Evolutionary conservation across 1,140 invertebrate genomes (phyloP), one percentile per base, ranked within the genome.

Genomic region (Drosophila carrolli): DNA sequence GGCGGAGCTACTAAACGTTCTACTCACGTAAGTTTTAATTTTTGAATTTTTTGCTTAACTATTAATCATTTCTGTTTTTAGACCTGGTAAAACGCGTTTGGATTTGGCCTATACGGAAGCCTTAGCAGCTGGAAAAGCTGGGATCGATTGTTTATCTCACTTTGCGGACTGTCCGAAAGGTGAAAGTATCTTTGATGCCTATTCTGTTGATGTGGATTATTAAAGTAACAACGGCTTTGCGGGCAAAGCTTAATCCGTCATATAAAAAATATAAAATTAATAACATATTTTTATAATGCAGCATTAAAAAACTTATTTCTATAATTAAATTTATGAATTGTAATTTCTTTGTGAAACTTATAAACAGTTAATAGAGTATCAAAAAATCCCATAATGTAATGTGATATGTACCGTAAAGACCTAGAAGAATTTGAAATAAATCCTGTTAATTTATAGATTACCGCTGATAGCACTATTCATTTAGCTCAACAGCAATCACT

Each of bases 1-100:
- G 60, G 76, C 91, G 0, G 86, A 91, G 58, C 27, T 92, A 2
- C 56, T 92, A 5, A 78, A 91, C 58, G 51, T 90, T 40, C 46
- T 92, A 9, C 75, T 92, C 2, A 88, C 83, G 91, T 92, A 66
- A 90, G 91, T 50, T 54, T 1, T 6, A 23, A 16, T 27, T 13
- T 65, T 40, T 4, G 5, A 23, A 1, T 32, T 50, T 1, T 10
- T 5, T 16, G 35, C 10, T 11, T 13, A 37, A 3, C 0, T 35
- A 13, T 11, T 37, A 13, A 14, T 14, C 7, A 32, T 32, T 7
- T 32, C 29, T 6, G n/a, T 16, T 8, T 76, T 2, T 32, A 92
- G 91, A 37, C 91, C 91, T 3, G 91, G 88, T 1, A 83, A 81
- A 32, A 58, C 80, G 7, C 29, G 54, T 4, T 59, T 92, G 7